Conservation (phyloP, 2,113 vertebrate species). For the Calcarius ornatus region DNA sequence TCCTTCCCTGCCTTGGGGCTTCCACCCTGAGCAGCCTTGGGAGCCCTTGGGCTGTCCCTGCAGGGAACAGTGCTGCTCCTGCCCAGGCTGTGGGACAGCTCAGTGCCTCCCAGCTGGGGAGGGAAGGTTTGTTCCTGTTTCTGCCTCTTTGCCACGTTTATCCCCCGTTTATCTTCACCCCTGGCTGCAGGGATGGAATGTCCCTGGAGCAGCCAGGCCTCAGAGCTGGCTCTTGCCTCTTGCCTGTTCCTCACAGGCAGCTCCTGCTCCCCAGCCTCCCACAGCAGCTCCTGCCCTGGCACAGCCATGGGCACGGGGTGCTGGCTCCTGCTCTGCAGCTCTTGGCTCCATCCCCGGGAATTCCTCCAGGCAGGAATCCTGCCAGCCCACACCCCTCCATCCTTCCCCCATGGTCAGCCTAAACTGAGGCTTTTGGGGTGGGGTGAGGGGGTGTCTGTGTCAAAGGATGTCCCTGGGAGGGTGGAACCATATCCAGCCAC, state of each 20-base stretch:
- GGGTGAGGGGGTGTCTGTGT: neutral
- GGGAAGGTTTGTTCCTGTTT: neutral
- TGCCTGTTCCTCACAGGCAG: neutral
- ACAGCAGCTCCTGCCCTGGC: neutral
- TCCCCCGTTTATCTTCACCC: neutral
- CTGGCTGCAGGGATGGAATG: neutral
- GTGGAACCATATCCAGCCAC: rapidly evolving
- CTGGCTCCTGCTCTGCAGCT: neutral
- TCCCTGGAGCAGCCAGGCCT: neutral
- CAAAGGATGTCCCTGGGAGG: neutral
- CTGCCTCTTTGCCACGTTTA: neutral
- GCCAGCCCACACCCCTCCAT: no score
- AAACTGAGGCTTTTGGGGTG: neutral
- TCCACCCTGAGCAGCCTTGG: neutral
- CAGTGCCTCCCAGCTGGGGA: neutral
- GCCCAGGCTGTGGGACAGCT: neutral
- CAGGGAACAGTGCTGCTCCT: neutral
- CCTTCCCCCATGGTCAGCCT: neutral
- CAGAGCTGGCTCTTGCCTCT: neutral
- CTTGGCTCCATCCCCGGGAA: rapidly evolving
- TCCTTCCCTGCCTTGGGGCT: neutral
- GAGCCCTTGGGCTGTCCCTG: neutral
- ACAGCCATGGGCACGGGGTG: rapidly evolving
- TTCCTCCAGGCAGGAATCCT: neutral
- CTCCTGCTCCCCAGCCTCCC: neutral